A percentile compares a stretch with the other conserved stretches of the same genome.
phyloP scores from a whole-genome alignment of 2,888 invertebrate species.

The Chrysotoxum bicinctum region DNA sequence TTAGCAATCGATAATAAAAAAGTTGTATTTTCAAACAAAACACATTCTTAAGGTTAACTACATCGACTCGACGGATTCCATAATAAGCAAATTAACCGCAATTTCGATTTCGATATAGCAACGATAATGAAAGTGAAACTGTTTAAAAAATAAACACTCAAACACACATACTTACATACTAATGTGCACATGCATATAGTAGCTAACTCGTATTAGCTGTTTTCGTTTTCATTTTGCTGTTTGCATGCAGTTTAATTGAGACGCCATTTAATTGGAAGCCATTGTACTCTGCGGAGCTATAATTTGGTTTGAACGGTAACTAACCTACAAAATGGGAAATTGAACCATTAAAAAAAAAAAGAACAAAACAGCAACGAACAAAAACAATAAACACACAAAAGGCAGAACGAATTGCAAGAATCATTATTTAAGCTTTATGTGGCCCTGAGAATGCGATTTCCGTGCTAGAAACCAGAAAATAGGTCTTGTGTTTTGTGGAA shows the following conservation, averaged over 20 bases:
- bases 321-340: constrained; percentile 17
- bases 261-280: constrained; percentile 61
- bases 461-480: constrained; percentile 62
- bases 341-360: background rate
- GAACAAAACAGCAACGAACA: background rate
- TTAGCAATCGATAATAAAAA: background rate
- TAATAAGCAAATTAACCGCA: constrained; percentile 20
- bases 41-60: background rate
- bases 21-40: constrained; percentile 8
- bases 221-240: background rate
- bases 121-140: constrained; percentile 28
- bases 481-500: constrained; percentile 11
- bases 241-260: constrained; percentile 43
- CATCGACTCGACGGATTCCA: background rate
- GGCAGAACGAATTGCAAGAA: constrained; percentile 20
- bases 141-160: background rate
- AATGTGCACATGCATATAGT: background rate
- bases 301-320: constrained; percentile 47
- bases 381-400: background rate
- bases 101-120: background rate
- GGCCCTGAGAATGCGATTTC: constrained; percentile 61
- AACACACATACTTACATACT: background rate
- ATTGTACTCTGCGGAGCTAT: constrained; percentile 43
- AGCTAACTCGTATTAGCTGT: background rate
- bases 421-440: constrained; percentile 16